These are phyloP conservation scores for Trichonephila inaurata DNA, from an alignment of 1,140 invertebrate species.

Conservation along the genomic window DNA sequence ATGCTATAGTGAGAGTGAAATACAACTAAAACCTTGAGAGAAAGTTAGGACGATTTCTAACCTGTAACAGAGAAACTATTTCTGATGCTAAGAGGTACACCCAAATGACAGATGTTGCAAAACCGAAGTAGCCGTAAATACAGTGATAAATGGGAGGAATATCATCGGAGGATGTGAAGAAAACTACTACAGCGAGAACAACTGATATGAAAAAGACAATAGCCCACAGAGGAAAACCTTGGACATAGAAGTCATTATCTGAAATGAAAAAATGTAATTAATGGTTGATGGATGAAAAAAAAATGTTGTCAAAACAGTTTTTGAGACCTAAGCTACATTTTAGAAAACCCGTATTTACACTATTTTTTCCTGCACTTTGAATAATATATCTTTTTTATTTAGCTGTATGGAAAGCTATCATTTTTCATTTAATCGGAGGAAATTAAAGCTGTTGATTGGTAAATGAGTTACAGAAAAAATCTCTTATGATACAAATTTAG, in stretches of 20 bases:
- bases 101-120: constrained; percentile 85
- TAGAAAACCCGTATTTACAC: too few relatives aligned
- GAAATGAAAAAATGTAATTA: constrained; percentile 51
- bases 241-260: constrained; percentile 79
- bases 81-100: constrained; percentile 87
- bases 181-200: constrained; percentile 79
- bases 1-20: too few relatives aligned
- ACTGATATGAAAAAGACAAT: constrained; percentile 79
- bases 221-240: constrained; percentile 78
- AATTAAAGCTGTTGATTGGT: too few relatives aligned
- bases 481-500: too few relatives aligned
- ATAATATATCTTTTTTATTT: too few relatives aligned
- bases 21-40: too few relatives aligned
- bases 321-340: too few relatives aligned
- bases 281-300: background rate
- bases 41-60: constrained; percentile 73
- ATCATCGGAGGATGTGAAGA: constrained; percentile 80
- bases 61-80: constrained; percentile 85
- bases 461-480: too few relatives aligned
- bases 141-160: constrained; percentile 81
- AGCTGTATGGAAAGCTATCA: too few relatives aligned
- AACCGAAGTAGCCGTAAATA: constrained; percentile 85
- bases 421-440: too few relatives aligned
- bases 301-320: too few relatives aligned
- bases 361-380: too few relatives aligned